Evolutionary conservation across 2,797 vertebrate genomes (phyloP).

Genomic region (Manis crassicaudata): DNA sequence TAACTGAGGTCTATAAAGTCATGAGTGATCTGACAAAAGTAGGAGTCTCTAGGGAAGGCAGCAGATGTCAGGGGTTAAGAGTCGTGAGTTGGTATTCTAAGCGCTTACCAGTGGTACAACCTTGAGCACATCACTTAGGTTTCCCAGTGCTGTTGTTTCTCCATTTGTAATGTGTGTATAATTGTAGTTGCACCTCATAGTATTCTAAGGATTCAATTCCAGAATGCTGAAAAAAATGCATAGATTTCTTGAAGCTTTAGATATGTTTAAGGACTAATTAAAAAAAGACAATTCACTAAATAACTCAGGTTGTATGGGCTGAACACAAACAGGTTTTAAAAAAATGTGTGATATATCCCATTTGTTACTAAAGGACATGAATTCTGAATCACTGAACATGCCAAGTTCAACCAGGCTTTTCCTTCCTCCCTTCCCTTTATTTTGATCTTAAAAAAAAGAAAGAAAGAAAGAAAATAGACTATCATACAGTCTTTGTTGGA

Average conservation of each 20-base stretch:
- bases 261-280: constrained; percentile 2
- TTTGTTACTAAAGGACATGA: constrained; percentile 2
- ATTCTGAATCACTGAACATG: constrained; percentile 15
- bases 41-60: background rate
- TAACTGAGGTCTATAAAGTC: background rate
- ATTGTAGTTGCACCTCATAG: background rate
- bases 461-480: background rate
- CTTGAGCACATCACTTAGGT: background rate
- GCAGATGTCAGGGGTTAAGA: background rate
- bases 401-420: background rate
- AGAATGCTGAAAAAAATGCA: background rate
- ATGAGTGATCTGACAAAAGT: background rate
- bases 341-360: background rate
- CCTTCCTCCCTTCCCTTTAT: background rate
- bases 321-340: background rate
- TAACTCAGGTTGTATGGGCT: background rate
- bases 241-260: background rate
- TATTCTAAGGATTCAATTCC: background rate
- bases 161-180: background rate
- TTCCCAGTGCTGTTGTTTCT: background rate
- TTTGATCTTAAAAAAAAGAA: background rate
- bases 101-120: background rate
- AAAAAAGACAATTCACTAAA: background rate
- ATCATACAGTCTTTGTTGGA: background rate
- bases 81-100: background rate